Base-by-base conservation (phyloP, 2,888 invertebrate species). In the Diarsia brunnea region DNA sequence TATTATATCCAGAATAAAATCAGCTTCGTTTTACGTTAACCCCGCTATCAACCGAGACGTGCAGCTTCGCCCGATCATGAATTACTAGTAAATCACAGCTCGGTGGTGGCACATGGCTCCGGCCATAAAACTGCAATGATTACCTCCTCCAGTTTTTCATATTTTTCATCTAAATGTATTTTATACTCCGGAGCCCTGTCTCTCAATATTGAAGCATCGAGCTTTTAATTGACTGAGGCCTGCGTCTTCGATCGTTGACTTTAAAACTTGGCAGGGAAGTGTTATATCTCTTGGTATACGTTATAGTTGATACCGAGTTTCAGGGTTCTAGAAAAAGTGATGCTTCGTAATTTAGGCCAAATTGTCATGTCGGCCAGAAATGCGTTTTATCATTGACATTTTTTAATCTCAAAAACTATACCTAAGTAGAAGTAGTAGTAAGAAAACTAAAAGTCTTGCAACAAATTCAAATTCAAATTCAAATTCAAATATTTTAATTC, bases 51-150 rank as follows among this genome's bases (percentile, higher is more conserved):
- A 53, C 16, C 14, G 12, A 70, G 47, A 66, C 77, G 70, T 76
- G 85, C 65, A 75, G 55, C 55, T 61, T 24, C n/a, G 12, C 49
- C 58, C 60, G 65, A 45, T 27, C 73, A 77, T 85, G 60, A 71
- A 58, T 69, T 24, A 49, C 58, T 60, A 73, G 68, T 81, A 81
- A 85, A 83, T 85, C 69, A 74, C 31, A 12, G 58, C 27, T 12
- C 43, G 38, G 10, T 14, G 73, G 69, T 38, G 73, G 61, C 70
- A 73, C 24, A 63, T 55, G 82, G 53, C n/a, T 12, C 4, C 11
- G 43, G 27, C 60, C 51, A 76, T 85, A 73, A 81, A 72, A 72
- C 51, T 73, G 49, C 69, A 85, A 71, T 60, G 65, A 81, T 60
- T 69, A 67, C 27, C 53, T 12, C 27, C 53, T 71, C 43, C 47